Conservation (phyloP, 2,888 invertebrate species). For the Philereme vetulata region DNA sequence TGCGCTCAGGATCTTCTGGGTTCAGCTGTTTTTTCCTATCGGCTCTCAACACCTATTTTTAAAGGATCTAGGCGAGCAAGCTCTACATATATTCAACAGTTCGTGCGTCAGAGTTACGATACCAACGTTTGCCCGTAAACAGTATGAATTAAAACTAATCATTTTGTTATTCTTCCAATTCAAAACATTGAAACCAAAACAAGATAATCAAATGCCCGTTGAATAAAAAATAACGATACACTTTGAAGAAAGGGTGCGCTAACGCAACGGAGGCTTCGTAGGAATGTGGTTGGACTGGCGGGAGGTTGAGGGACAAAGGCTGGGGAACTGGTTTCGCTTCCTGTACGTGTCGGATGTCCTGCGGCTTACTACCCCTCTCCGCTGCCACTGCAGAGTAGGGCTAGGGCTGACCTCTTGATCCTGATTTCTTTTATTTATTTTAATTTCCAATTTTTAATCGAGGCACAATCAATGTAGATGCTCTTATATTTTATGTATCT, state of each 20-base stretch:
- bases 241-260: slow-evolving; percentile 64
- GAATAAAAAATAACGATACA: slow-evolving; percentile 41
- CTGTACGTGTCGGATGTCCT: slow-evolving; percentile 85
- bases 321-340: slow-evolving; percentile 81
- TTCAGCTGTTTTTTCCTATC: too few relatives aligned
- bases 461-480: too few relatives aligned
- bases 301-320: slow-evolving; percentile 78
- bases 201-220: slow-evolving; percentile 13
- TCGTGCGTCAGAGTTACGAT: not conserved
- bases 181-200: slow-evolving; percentile 8
- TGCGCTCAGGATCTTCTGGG: too few relatives aligned
- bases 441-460: too few relatives aligned
- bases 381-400: slow-evolving; percentile 33
- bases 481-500: too few relatives aligned
- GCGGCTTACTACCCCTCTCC: slow-evolving; percentile 80
- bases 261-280: slow-evolving; percentile 65
- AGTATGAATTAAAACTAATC: not conserved
- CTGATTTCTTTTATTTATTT: too few relatives aligned
- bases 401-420: slow-evolving; percentile 33
- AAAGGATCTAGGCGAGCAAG: too few relatives aligned
- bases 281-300: slow-evolving; percentile 76
- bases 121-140: too few relatives aligned
- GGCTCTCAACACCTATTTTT: too few relatives aligned
- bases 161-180: slow-evolving; percentile 5
- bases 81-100: not conserved